Evolutionary conservation across 1,140 invertebrate genomes (phyloP).

Genomic region (Cryptotermes secundus): DNA sequence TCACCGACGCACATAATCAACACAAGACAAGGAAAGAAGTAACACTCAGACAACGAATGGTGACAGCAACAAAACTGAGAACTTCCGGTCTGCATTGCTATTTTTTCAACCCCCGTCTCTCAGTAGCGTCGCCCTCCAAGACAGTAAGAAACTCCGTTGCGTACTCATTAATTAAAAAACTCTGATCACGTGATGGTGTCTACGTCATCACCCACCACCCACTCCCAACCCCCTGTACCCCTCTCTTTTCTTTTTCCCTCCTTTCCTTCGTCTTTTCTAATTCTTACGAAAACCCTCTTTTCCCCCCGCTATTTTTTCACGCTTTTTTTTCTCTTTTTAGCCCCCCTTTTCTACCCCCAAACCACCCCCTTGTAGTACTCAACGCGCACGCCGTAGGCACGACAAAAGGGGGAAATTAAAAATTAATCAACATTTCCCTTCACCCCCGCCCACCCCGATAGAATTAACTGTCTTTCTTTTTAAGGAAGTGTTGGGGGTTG

Average conservation of each 20-base stretch:
- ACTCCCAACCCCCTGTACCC: conserved; percentile 18
- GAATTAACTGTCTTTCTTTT: conserved; percentile 19
- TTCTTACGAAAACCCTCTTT: conserved; percentile 23
- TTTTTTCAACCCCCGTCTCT: neutral
- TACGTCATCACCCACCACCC: conserved; percentile 16
- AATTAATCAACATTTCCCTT: conserved; percentile 26
- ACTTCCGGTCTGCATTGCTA: neutral
- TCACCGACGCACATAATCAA: neutral
- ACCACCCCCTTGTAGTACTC: conserved; percentile 8
- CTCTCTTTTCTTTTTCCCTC: conserved; percentile 20
- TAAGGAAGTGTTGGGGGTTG: neutral
- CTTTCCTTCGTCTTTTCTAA: conserved; percentile 27
- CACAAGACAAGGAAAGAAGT: neutral
- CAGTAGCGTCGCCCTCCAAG: neutral
- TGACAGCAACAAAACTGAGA: neutral
- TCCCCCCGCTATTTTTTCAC: conserved; percentile 12
- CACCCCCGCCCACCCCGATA: neutral
- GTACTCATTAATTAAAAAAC: conserved; percentile 20
- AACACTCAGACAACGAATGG: neutral
- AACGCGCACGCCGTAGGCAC: conserved; percentile 19
- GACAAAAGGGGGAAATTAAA: conserved; percentile 29
- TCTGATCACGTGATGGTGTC: conserved; percentile 9
- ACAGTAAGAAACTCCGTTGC: conserved; percentile 12
- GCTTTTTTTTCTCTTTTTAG: conserved; percentile 19
- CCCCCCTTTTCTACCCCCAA: conserved; percentile 23